Evolutionary conservation across 1,140 invertebrate species (phyloP), one percentile per base, ranked within the genome.

Genomic region (Formica exsecta): DNA sequence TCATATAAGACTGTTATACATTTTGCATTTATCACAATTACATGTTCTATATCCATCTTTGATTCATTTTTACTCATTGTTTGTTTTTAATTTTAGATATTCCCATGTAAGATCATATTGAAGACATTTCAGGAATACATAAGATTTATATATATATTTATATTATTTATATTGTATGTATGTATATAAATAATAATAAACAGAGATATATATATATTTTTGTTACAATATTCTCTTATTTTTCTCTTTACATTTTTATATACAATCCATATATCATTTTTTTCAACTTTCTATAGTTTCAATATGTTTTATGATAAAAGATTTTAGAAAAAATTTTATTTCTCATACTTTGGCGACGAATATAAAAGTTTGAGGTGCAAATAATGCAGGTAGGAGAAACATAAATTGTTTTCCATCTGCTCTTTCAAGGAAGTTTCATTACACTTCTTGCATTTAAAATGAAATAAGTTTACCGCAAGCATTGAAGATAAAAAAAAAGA

Each of bases 131-230:
- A 86, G 6, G 77, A n/a, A 70, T 70, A 59, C 32, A 41, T 80
- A 36, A 84, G 41, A 61, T 48, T 68, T 51, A 51, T 51, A 80
- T 51, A 51, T 51, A 80, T n/a, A 64, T 81, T 89, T 89, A 76
- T 87, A 89, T 76, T 87, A 32, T 32, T 32, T 32, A 32, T 32
- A 32, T 91, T 91, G 83, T 91, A 89, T 65, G 1, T 29, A 29
- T 29, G 25, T 29, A 32, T 32, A 4, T 32, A 70, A 86, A 87
- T 87, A 80, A 77, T 86, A 92, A 92, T 89, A 92, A 92, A 92
- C 86, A 87, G 76, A 29, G 25, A 29, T 29, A 0, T 0, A 74
- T 65, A 85, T 51, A 51, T 90, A 92, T 79, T 87, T 92, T 92
- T 91, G 87, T 92, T 91, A 91, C n/a, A 85, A 70, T 64, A 48